These are phyloP conservation scores for Colaptes auratus DNA, from an alignment of 2,113 vertebrate genomes.

Conservation along the genomic window DNA sequence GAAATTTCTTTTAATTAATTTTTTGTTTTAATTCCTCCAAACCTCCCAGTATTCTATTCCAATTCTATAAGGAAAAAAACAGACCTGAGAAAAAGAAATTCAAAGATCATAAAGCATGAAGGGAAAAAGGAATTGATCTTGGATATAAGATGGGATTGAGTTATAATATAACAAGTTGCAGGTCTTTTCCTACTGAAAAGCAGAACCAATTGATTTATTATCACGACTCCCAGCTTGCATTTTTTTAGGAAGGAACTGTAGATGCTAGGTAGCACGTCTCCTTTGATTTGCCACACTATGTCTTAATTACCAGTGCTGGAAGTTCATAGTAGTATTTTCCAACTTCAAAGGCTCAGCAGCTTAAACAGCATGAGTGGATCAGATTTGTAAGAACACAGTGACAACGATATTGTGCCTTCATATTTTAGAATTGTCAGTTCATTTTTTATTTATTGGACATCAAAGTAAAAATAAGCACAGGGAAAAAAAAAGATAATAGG, in stretches of 20 bases:
- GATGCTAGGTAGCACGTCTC: constrained; percentile 65
- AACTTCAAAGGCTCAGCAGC: constrained; percentile 74
- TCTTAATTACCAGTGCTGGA: constrained; percentile 82
- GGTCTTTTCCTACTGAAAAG: constrained; percentile 68
- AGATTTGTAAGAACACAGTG: constrained; percentile 57
- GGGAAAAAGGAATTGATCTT: constrained; percentile 72
- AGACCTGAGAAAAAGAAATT: constrained; percentile 60
- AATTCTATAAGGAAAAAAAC: constrained; percentile 63
- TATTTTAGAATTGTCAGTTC: constrained; percentile 64
- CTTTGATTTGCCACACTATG: constrained; percentile 77
- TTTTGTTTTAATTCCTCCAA: not conserved
- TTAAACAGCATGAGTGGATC: constrained; percentile 52
- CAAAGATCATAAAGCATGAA: constrained; percentile 64
- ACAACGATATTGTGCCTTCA: constrained; percentile 65
- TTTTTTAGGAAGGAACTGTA: constrained; percentile 52
- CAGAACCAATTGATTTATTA: constrained; percentile 80
- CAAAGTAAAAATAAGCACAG: constrained; percentile 67
- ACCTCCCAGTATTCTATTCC: not conserved
- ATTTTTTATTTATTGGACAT: constrained; percentile 74
- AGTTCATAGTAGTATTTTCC: constrained; percentile 64
- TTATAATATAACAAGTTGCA: constrained; percentile 71
- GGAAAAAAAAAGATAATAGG: constrained; percentile 22
- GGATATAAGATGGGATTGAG: constrained; percentile 72
- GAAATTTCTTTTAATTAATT: not conserved
- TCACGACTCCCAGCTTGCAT: constrained; percentile 49